Percentiles rank a stretch among this genome's conserved stretches.
Evolutionary conservation across 2,888 invertebrate genomes (phyloP).

Genomic region (Cordylochernes scorpioides): DNA sequence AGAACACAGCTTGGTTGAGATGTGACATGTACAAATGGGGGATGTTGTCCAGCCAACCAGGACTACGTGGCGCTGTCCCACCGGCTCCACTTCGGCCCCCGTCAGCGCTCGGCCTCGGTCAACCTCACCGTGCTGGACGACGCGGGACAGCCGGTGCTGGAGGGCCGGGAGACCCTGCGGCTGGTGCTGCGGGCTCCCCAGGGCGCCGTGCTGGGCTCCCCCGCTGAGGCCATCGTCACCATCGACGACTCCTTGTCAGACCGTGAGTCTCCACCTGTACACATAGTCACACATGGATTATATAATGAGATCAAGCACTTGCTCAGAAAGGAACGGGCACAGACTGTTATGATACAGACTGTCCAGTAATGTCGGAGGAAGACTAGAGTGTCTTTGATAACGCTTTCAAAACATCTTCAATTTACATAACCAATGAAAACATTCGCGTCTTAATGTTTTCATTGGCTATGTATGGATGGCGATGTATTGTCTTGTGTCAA

Average conservation of each 20-base stretch:
- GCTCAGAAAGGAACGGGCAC: too few relatives aligned
- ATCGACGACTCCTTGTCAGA: conserved; percentile 22
- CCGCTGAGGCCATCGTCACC: conserved; percentile 17
- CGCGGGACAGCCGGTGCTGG: conserved; percentile 19
- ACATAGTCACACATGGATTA: too few relatives aligned
- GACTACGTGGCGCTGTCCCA: too few relatives aligned
- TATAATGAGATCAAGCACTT: too few relatives aligned
- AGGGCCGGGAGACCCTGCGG: conserved; percentile 21
- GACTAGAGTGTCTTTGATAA: too few relatives aligned
- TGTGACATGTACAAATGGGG: too few relatives aligned
- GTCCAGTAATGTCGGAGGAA: too few relatives aligned
- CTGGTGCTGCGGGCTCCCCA: conserved; percentile 19
- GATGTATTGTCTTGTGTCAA: too few relatives aligned
- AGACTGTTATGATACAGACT: too few relatives aligned
- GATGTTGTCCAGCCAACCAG: too few relatives aligned
- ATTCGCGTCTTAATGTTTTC: not conserved
- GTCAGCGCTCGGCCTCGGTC: conserved; percentile 14
- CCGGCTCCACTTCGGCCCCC: conserved; percentile 20
- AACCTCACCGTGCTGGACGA: conserved; percentile 22
- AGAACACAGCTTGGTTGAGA: too few relatives aligned
- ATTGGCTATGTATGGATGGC: too few relatives aligned
- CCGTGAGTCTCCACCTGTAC: conserved; percentile 19
- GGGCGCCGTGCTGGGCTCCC: conserved; percentile 19
- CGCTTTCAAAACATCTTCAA: not conserved
- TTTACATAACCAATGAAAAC: not conserved